Evolutionary conservation across 2,888 invertebrate species (phyloP).

Genomic region (Apotomis capreana): DNA sequence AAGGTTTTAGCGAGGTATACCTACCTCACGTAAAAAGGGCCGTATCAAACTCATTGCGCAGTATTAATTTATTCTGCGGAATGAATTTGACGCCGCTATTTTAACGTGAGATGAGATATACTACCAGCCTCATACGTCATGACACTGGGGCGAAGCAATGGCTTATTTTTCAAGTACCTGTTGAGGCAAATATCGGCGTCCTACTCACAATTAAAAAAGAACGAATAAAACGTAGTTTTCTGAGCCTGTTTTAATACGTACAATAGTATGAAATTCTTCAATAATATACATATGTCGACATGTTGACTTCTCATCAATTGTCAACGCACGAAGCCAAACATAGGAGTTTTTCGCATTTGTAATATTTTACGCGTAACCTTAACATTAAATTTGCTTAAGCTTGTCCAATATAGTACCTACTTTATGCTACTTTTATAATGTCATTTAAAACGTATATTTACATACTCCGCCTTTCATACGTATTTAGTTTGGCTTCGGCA

Average conservation of each 20-base stretch:
- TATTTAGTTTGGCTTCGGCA: constrained; percentile 24
- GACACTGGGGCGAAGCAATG: no score
- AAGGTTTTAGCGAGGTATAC: not conserved
- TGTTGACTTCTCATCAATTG: constrained; percentile 6
- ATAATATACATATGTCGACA: not conserved
- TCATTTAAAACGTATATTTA: constrained; percentile 4
- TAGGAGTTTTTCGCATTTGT: constrained; percentile 7
- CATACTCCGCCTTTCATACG: constrained; percentile 1
- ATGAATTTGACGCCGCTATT: no score
- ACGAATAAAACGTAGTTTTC: constrained; percentile 7
- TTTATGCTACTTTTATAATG: constrained; percentile 3
- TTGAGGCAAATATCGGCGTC: constrained; percentile 4
- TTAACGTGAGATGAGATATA: no score
- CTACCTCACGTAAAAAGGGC: no score
- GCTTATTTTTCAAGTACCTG: not conserved
- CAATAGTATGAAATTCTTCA: constrained; percentile 7
- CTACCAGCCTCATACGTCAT: no score
- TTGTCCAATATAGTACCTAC: not conserved
- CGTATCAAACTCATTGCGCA: no score
- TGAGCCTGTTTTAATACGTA: constrained; percentile 27
- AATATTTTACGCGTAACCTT: constrained; percentile 25
- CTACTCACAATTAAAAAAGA: not conserved
- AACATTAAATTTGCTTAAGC: constrained; percentile 22
- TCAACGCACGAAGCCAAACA: constrained; percentile 21
- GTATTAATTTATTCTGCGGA: no score